Evolutionary conservation across 1,140 invertebrate genomes (phyloP).

Genomic region (Cotesia glomerata): DNA sequence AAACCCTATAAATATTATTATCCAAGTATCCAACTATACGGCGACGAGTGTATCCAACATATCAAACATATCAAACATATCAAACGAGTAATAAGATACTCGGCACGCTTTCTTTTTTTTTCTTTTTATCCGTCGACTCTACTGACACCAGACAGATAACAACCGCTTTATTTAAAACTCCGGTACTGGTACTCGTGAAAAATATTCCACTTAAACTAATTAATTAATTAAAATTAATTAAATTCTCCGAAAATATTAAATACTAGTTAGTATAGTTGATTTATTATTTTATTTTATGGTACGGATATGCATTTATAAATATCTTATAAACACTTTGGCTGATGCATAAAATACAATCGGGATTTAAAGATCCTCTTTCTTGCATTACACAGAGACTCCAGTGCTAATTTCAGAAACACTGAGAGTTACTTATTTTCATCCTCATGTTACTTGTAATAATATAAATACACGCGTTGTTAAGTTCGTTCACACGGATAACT

Average conservation of each 20-base stretch:
- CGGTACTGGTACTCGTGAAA: neutral
- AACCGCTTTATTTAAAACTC: conserved; percentile 1
- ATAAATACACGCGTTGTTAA: neutral
- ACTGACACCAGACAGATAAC: conserved; percentile 11
- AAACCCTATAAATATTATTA: no score
- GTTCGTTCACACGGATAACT: neutral
- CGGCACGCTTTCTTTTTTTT: conserved; percentile 4
- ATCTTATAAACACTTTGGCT: conserved; percentile 23
- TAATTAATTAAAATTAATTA: neutral
- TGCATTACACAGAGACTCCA: neutral
- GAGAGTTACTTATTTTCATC: neutral
- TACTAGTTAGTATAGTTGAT: neutral
- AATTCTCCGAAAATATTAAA: neutral
- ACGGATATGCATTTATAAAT: neutral
- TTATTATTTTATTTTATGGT: neutral
- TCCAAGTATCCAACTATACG: neutral
- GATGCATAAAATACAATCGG: conserved; percentile 16
- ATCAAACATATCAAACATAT: neutral
- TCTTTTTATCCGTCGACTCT: neutral
- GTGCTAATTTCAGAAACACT: conserved; percentile 23
- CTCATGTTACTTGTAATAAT: neutral
- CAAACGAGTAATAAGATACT: neutral
- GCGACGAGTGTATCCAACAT: no score
- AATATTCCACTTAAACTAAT: neutral
- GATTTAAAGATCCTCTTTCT: conserved; percentile 17